Evolutionary conservation across 2,113 vertebrate genomes (phyloP), one percentile per base, ranked within the genome.

Genomic region (Haemorhous mexicanus): DNA sequence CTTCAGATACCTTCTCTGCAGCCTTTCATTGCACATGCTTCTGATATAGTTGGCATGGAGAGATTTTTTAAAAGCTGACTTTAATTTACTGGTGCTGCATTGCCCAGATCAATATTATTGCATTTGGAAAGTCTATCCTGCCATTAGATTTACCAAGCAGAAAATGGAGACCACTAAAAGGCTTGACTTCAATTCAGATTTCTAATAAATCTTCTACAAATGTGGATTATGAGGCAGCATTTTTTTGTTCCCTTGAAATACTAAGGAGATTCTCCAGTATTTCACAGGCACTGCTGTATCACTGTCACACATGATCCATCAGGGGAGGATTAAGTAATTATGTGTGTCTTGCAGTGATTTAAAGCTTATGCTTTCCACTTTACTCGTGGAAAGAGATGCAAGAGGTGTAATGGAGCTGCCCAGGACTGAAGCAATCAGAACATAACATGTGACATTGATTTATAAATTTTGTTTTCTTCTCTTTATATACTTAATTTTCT

Each of bases 11-110:
- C 46, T 50, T 32, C 4, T 64, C 66, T 78, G 24, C 1, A 5
- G 39, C 74, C 6, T 85, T 73, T 85, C 13, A 7, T 80, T 64
- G 50, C 15, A 7, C 50, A 20, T 56, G 22, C 24, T 7, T 80
- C 46, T 8, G 15, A 22, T 73, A 55, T 1, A 79, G 32, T 27
- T 69, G 75, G 11, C 44, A 52, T 37, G 33, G 55, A 74, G 63
- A 79, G 27, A 21, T 46, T 63, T 74, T 87, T 77, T 89, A 44
- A 86, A 87, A 80, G 30, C 62, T 93, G 67, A 50, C 72, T 87
- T 87, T 91, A 94, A 95, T 79, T 92, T 95, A 94, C 55, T 77
- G 91, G 80, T 84, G 67, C 77, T 94, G 43, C 69, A 67, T 84
- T 37, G 28, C 84, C 50, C 47, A 12, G 82, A 93, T 96, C 89